Evolutionary conservation across 2,888 invertebrate genomes (phyloP).

Genomic region (Plebejus melissa): DNA sequence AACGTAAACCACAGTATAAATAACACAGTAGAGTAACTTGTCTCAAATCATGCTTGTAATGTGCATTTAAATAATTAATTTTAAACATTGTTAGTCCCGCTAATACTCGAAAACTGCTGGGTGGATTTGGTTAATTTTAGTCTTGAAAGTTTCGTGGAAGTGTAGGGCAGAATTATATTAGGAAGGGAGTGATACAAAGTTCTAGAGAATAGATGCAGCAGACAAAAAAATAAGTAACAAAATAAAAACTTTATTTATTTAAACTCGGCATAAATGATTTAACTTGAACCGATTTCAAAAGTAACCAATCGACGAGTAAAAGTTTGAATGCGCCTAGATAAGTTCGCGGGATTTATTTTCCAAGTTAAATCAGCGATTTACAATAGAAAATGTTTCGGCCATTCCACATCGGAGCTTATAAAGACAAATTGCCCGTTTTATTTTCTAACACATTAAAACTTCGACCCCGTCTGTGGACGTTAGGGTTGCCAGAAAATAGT

Average conservation of each 20-base stretch:
- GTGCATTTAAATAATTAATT: no score
- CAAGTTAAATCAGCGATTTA: slow-evolving; percentile 37
- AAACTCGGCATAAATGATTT: not conserved
- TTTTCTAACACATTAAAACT: slow-evolving; percentile 38
- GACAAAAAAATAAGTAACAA: not conserved
- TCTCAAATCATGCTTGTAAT: no score
- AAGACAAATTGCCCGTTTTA: slow-evolving; percentile 62
- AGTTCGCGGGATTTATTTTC: slow-evolving; percentile 33
- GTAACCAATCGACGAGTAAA: not conserved
- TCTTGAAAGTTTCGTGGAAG: no score
- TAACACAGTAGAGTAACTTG: not conserved
- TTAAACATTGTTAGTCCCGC: no score
- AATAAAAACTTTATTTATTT: not conserved
- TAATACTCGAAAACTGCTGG: no score
- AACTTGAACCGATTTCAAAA: not conserved
- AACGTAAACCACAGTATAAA: not conserved
- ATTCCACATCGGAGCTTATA: slow-evolving; percentile 50
- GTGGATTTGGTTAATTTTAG: no score
- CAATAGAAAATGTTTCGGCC: slow-evolving; percentile 39
- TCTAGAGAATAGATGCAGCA: no score
- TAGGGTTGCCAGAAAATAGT: not conserved
- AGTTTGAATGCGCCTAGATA: slow-evolving; percentile 23
- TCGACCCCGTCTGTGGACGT: not conserved
- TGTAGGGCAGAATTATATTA: no score
- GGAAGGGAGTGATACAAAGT: no score